Evolutionary conservation across 2,113 vertebrate genomes (phyloP).

Genomic region (Rousettus leschenaultii): DNA sequence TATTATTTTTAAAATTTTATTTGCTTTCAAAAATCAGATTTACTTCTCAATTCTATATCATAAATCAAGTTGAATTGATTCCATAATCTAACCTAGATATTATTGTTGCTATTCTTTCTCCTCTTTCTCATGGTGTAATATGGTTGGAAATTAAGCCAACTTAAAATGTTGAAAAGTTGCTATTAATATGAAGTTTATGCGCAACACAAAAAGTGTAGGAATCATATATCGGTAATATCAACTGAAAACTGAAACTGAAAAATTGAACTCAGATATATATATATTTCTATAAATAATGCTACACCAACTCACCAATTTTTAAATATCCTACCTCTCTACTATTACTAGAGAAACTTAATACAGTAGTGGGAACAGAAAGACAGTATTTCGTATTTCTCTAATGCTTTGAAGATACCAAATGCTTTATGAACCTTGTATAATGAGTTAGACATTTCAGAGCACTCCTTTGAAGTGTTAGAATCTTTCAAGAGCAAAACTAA

Average conservation of each 20-base stretch:
- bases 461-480: neutral
- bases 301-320: neutral
- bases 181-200: neutral
- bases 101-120: neutral
- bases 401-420: neutral
- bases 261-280: neutral
- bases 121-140: neutral
- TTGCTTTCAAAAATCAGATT: neutral
- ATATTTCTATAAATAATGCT: neutral
- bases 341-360: neutral
- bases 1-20: neutral
- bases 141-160: neutral
- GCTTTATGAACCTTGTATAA: neutral
- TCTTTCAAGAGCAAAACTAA: neutral
- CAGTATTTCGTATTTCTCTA: neutral
- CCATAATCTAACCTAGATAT: neutral
- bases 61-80: neutral
- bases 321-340: neutral
- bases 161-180: neutral
- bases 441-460: neutral
- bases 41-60: neutral
- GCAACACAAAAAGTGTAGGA: neutral
- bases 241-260: neutral
- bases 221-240: neutral
- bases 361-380: neutral